Percentiles rank a stretch among this genome's conserved stretches.
Evolutionary conservation across 2,113 vertebrate genomes (phyloP).

Genomic region (Oxyruncus cristatus): DNA sequence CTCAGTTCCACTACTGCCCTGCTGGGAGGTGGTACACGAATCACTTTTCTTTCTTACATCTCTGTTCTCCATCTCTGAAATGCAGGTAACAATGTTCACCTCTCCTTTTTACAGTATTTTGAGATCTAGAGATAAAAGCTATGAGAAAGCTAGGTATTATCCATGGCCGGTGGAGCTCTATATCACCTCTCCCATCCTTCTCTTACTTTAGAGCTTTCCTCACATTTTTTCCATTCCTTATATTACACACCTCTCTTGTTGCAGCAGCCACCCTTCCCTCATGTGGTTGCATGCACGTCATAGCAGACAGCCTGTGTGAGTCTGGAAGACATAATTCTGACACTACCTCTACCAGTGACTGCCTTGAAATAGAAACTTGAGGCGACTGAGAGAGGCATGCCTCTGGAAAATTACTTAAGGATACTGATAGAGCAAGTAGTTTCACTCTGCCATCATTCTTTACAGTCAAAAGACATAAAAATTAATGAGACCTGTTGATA

Average conservation of each 20-base stretch:
- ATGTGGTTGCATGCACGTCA: neutral
- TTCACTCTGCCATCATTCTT: neutral
- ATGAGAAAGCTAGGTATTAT: neutral
- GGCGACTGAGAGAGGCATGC: neutral
- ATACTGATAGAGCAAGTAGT: neutral
- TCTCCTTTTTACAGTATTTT: constrained; percentile 1
- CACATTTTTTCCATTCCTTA: neutral
- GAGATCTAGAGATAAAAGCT: neutral
- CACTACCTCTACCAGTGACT: too few species aligned
- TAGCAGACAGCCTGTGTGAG: neutral
- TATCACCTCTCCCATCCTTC: neutral
- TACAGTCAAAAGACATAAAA: neutral
- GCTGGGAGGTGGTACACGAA: neutral
- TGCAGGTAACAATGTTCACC: constrained; percentile 14
- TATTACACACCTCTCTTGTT: neutral
- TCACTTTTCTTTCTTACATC: neutral
- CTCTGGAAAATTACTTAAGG: neutral
- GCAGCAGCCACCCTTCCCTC: neutral
- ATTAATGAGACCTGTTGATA: neutral
- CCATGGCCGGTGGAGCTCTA: neutral
- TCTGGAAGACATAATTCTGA: neutral
- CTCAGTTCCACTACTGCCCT: neutral
- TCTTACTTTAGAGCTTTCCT: neutral
- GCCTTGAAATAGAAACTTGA: neutral
- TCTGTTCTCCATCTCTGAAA: constrained; percentile 33